These are phyloP conservation scores for Dicentrarchus labrax DNA, from an alignment of 2,113 vertebrate genomes.

Conservation along the genomic window DNA sequence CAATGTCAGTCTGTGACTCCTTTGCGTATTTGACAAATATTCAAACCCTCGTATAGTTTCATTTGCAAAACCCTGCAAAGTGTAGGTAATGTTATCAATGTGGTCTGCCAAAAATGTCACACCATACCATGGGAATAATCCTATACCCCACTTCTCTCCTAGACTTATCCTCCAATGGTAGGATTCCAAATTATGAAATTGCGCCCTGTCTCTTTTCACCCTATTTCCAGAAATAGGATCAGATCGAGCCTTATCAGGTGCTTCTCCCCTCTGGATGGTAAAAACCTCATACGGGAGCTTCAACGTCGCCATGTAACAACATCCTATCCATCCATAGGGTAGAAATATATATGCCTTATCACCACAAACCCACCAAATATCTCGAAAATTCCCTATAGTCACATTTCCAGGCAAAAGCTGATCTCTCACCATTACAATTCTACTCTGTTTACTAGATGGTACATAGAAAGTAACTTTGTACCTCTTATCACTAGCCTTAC, in stretches of 20 bases:
- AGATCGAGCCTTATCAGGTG: background rate
- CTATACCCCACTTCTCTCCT: slow-evolving; percentile 8
- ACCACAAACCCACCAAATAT: background rate
- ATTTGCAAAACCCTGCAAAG: background rate
- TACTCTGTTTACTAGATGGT: too few species aligned
- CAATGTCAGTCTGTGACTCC: background rate
- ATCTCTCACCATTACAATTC: too few species aligned
- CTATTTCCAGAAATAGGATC: background rate
- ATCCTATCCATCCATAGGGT: too few species aligned
- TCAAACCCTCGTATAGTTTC: background rate
- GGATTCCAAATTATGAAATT: background rate
- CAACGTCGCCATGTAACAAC: background rate
- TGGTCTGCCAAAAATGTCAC: slow-evolving; percentile 13
- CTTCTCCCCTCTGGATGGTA: background rate
- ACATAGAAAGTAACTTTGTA: too few species aligned
- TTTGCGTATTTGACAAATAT: background rate
- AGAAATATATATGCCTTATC: too few species aligned
- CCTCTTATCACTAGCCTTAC: too few species aligned
- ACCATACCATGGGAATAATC: slow-evolving; percentile 20
- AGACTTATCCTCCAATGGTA: background rate
- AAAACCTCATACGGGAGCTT: slow-evolving; percentile 13
- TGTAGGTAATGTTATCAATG: background rate
- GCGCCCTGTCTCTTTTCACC: background rate
- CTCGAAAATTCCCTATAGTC: background rate
- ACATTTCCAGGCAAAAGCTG: too few species aligned